Percentiles rank a stretch among this genome's conserved stretches.
Evolutionary conservation across 2,113 vertebrate species (phyloP).

Genomic region (Protobothrops flavoviridis): DNA sequence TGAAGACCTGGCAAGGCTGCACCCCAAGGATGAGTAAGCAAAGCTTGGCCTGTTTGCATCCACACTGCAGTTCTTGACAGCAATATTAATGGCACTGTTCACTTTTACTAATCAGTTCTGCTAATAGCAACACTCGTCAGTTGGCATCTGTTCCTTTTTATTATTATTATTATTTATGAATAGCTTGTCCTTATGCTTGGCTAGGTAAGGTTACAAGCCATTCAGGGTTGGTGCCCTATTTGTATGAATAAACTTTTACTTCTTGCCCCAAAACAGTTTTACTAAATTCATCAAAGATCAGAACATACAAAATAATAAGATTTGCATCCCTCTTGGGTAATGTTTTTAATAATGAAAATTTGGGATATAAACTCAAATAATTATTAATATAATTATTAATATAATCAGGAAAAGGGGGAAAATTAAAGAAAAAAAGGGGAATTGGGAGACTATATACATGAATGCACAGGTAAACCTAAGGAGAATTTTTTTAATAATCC

Average conservation of each 20-base stretch:
- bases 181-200: background rate
- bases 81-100: slow-evolving; percentile 7
- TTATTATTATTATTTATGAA: background rate
- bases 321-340: background rate
- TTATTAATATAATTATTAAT: background rate
- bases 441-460: background rate
- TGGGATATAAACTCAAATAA: background rate
- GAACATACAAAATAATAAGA: background rate
- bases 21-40: background rate
- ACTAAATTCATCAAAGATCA: background rate
- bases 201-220: background rate
- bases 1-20: background rate
- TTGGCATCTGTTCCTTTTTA: background rate
- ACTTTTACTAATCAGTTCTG: slow-evolving; percentile 10
- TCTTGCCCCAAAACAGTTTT: background rate
- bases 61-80: background rate
- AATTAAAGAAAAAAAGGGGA: background rate
- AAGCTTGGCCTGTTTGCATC: background rate
- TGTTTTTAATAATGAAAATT: background rate
- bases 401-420: background rate
- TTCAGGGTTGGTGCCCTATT: background rate
- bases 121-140: background rate
- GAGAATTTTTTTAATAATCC: background rate
- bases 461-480: background rate
- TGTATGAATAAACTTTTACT: background rate